phyloP scores from a whole-genome alignment of 2,797 vertebrate species.

The Pogonophryne albipinna region DNA sequence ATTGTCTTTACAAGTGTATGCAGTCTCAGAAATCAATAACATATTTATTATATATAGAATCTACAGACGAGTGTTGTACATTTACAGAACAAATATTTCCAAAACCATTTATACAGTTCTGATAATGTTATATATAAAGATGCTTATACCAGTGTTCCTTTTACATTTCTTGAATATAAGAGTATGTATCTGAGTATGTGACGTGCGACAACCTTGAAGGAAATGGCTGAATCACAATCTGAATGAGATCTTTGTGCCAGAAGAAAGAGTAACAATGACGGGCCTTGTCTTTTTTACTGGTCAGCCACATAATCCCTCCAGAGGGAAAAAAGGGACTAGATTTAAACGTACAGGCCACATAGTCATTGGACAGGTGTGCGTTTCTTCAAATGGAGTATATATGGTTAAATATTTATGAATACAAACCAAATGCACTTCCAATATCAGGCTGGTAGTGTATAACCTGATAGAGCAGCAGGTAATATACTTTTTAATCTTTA shows the following conservation, averaged over 20 bases:
- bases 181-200: slow-evolving; percentile 7
- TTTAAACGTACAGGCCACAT: not conserved
- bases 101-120: not conserved
- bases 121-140: not conserved
- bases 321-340: not conserved
- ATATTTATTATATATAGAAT: not conserved
- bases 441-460: not conserved
- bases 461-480: not conserved
- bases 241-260: slow-evolving; percentile 53
- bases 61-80: not conserved
- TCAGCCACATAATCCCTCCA: slow-evolving; percentile 46
- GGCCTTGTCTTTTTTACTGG: slow-evolving; percentile 69
- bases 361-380: not conserved
- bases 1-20: not conserved
- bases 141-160: not conserved
- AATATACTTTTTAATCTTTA: not conserved
- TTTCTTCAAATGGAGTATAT: not conserved
- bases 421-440: not conserved
- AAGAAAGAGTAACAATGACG: slow-evolving; percentile 59
- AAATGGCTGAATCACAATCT: slow-evolving; percentile 69
- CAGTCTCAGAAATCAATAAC: not conserved
- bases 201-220: slow-evolving; percentile 55
- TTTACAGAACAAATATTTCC: not conserved
- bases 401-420: not conserved
- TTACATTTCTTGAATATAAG: not conserved